Evolutionary conservation across 1,140 invertebrate species (phyloP).

Genomic region (Papilio aristodemus): DNA sequence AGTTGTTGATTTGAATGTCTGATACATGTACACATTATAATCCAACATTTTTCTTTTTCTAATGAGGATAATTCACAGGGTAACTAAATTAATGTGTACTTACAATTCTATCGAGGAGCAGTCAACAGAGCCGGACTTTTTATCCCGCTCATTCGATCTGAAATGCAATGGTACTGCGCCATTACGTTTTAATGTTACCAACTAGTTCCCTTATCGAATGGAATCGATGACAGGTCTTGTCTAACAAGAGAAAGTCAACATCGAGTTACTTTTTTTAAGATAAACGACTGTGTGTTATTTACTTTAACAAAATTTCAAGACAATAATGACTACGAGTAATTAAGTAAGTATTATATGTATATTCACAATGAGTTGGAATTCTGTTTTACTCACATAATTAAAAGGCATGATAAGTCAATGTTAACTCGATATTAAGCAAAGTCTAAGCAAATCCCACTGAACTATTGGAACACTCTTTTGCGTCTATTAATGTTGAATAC

Average conservation of each 20-base stretch:
- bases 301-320: no score
- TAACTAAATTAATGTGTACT: background rate
- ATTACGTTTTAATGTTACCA: constrained; percentile 16
- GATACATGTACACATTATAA: no score
- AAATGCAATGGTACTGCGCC: constrained; percentile 7
- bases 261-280: background rate
- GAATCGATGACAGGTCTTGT: constrained; percentile 27
- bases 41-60: no score
- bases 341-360: no score
- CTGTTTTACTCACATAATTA: no score
- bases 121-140: background rate
- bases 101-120: background rate
- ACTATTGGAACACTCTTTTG: no score
- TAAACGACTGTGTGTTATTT: background rate
- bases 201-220: constrained; percentile 15
- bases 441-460: no score
- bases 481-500: background rate
- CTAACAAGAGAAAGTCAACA: constrained; percentile 26
- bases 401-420: no score
- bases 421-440: no score
- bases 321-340: no score
- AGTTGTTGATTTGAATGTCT: no score
- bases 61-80: background rate
- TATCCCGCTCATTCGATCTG: constrained; percentile 22
- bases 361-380: no score